A percentile compares a stretch with the other conserved stretches of the same genome.
Evolutionary conservation across 92 coral and sea anemone species (phyloP).

Genomic region (Parazoanthus swiftii): DNA sequence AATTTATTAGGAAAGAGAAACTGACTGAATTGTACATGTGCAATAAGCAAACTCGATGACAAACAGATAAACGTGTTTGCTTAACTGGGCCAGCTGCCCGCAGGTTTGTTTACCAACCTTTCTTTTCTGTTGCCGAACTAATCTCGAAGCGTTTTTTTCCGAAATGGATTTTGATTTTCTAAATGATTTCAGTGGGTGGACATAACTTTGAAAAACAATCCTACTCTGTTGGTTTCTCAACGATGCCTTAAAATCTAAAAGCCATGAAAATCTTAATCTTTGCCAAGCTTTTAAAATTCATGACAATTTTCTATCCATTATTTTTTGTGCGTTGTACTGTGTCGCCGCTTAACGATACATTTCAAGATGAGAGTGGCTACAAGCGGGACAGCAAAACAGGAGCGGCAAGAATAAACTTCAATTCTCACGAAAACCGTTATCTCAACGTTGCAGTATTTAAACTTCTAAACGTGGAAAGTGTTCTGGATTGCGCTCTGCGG

Average conservation of each 20-base stretch:
- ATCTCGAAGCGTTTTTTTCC: background rate
- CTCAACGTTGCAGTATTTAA: conserved; percentile 3
- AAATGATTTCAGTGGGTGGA: background rate
- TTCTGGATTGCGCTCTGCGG: background rate
- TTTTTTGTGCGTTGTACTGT: background rate
- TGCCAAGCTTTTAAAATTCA: background rate
- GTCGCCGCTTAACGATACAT: conserved; percentile 2
- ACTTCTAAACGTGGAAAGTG: background rate
- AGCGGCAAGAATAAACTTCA: background rate
- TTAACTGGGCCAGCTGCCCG: conserved; percentile 11
- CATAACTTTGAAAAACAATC: background rate
- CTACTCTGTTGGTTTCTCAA: background rate
- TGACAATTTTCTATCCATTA: background rate
- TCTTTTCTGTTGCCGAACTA: background rate
- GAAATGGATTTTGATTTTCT: conserved; percentile 15
- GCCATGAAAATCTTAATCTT: background rate
- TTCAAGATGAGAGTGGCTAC: conserved; percentile 9
- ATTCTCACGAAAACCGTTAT: conserved; percentile 5
- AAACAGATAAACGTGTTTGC: background rate
- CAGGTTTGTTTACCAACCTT: background rate
- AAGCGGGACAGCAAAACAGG: background rate
- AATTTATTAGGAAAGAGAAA: background rate
- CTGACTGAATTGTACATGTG: background rate
- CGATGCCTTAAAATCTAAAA: background rate
- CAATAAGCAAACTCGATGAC: background rate